Evolutionary conservation across 2,888 invertebrate species (phyloP), one percentile per base, ranked within the genome.

Genomic region (Notocelia uddmanniana): DNA sequence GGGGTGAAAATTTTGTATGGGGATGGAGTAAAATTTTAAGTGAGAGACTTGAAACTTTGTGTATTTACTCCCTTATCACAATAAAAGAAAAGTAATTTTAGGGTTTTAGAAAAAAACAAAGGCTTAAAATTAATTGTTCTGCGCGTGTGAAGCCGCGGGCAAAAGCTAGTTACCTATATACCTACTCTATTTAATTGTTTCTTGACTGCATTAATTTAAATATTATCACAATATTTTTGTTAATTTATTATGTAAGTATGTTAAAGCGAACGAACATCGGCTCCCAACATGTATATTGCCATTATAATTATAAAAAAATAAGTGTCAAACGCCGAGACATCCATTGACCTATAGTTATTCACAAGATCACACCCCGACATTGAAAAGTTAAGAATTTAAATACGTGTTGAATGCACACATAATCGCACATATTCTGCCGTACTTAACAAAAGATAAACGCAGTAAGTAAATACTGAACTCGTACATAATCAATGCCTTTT

Each of bases 351-450:
- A 23, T n/a, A 64, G 64, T 64, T 64, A 54, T 54, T 64, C 64
- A 54, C 64, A 64, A 76, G 74, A 74, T 74, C 74, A 69, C 55
- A 69, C 72, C 72, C 71, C 69, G 71, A 66, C 71, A 66, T 62
- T 69, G 70, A 69, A 58, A 68, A 68, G 59, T 66, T 55, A 55
- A 55, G 34, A 48, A 68, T 68, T 58, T 58, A 50, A 52, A 60
- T 69, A 41, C 18, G 60, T 26, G 50, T 70, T 58, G 37, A 64
- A 21, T 21, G 52, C 34, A 34, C 52, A 37, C 64, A 64, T 37
- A 63, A 64, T 54, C 23, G 45, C 60, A 60, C 23, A 45, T 60
- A 60, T 45, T 52, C 37, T 10, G 37, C 50, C 9, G 6, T n/a
- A n/a, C n/a, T n/a, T n/a, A 54, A 64, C 21, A 21, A 64, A 37